Conservation (phyloP, 1,140 invertebrate genomes). For the Laupala kohalensis region DNA sequence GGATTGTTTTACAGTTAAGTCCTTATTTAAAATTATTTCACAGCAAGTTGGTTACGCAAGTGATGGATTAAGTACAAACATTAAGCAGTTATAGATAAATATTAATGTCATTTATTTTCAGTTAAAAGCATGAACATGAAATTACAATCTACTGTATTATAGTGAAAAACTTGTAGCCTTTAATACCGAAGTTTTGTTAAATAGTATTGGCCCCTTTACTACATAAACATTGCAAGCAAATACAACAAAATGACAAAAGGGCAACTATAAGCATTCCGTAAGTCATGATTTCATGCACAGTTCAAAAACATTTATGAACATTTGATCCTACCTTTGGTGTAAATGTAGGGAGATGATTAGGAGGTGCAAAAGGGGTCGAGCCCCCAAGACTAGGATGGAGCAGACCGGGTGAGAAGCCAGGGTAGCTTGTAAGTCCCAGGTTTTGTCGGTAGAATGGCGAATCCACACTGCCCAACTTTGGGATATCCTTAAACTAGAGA, state of each 20-base stretch:
- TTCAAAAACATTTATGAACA: background rate
- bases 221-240: too few species aligned
- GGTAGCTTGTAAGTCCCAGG: slow-evolving; percentile 57
- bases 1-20: too few species aligned
- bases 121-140: background rate
- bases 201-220: too few species aligned
- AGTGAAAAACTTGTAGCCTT: too few species aligned
- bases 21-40: too few species aligned
- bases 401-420: slow-evolving; percentile 66
- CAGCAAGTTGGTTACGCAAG: too few species aligned
- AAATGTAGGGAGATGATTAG: slow-evolving; percentile 63
- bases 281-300: background rate
- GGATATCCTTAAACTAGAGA: slow-evolving; percentile 79
- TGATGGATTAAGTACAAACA: too few species aligned
- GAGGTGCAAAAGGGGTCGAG: slow-evolving; percentile 62
- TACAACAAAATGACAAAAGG: too few species aligned
- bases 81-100: too few species aligned
- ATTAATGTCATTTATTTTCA: background rate
- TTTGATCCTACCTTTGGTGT: slow-evolving; percentile 80
- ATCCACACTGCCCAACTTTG: slow-evolving; percentile 64
- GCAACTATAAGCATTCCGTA: too few species aligned
- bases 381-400: slow-evolving; percentile 58
- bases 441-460: slow-evolving; percentile 62
- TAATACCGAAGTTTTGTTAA: too few species aligned
- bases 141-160: too few species aligned